Base-by-base conservation (phyloP, 1,140 invertebrate species). In the Drosophila sucinea region DNA sequence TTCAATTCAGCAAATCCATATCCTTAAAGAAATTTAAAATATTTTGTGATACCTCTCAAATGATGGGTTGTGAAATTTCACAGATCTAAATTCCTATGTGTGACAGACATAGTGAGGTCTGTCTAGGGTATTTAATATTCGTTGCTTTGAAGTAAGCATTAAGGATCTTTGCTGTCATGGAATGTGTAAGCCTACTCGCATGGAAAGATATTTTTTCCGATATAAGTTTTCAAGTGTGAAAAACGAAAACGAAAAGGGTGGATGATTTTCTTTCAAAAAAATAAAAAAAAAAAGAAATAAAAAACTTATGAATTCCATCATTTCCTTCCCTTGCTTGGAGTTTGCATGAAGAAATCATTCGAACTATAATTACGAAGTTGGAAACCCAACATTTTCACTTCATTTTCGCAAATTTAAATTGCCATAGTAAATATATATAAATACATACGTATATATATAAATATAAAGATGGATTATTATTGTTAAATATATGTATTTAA, bases 361-460 rank as follows among this genome's bases (percentile, higher is more conserved):
- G 23, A 51, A 51, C 73, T 40, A 60, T 75, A 67, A 78, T 70
- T 79, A 63, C 35, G 17, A 40, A 38, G 44, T 70, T 60, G 60
- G 58, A 47, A 55, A 73, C 44, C 44, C 27, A 51, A 65, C 68
- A 81, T 81, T 82, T 83, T 83, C 80, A 82, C 80, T 83, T 68
- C 73, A 77, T 76, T 76, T 76, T 6, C 10, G 23, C 33, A 51
- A 62, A 85, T 85, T 86, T 86, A 81, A 85, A 86, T 77, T 51
- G 73, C 73, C 64, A 70, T 75, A 70, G 41, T 82, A 72, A 47
- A 62, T 23, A 38, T 4, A 40, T 40, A 40, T 11, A 40, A n/a
- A 40, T 1, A 41, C 3, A 38, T 38, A 10, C 17, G 40, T 81
- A 71, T 41, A 62, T 23, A 44, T 27, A 47, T 47, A 2, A 7